Evolutionary conservation across 2,113 vertebrate species (phyloP).

Genomic region (Paramisgurnus dabryanus): DNA sequence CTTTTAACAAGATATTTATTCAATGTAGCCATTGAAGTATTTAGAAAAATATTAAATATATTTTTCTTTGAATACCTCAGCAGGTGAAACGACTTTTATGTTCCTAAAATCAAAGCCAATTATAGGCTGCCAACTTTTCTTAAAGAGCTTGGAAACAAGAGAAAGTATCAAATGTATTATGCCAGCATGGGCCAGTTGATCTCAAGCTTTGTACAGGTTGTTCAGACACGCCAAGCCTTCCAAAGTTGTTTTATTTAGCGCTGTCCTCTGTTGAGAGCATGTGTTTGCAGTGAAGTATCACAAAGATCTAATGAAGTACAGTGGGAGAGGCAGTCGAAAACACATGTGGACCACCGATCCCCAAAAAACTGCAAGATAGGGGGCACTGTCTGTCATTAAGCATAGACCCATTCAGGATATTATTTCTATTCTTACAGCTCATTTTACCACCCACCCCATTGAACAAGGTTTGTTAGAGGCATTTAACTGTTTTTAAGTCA

Average conservation of each 20-base stretch:
- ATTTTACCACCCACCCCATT: not conserved
- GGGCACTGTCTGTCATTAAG: conserved; percentile 32
- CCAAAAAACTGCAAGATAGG: not conserved
- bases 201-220: conserved; percentile 28
- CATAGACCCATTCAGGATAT: conserved; percentile 23
- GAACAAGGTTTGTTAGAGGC: too few relatives aligned
- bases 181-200: conserved; percentile 47
- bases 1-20: too few relatives aligned
- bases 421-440: conserved; percentile 18
- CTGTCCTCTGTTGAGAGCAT: conserved; percentile 1
- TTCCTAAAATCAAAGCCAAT: not conserved
- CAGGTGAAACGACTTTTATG: conserved; percentile 22
- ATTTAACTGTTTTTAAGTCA: not conserved
- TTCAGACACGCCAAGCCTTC: conserved; percentile 15
- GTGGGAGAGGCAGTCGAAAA: conserved; percentile 45
- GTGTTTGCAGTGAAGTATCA: conserved; percentile 48
- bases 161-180: conserved; percentile 7
- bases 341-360: conserved; percentile 33
- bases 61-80: not conserved
- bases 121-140: not conserved
- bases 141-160: not conserved
- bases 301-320: conserved; percentile 48
- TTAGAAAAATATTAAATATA: too few relatives aligned
- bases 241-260: conserved; percentile 35
- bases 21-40: too few relatives aligned